Base-by-base conservation (phyloP, 2,113 vertebrate species). In the Mixornis gularis region DNA sequence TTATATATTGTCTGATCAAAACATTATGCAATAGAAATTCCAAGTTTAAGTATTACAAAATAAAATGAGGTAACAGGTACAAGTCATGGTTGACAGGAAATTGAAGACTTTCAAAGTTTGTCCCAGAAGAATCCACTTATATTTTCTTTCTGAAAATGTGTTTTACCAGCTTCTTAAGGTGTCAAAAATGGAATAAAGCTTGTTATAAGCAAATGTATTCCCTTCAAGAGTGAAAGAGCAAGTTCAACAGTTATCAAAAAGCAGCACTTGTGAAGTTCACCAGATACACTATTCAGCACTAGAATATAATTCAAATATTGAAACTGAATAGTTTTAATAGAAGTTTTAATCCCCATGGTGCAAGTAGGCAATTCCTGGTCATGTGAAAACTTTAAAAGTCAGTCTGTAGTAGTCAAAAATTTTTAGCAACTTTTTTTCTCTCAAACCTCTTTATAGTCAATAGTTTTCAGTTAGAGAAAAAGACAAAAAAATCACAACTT, bases 1-100 rank as follows among this genome's bases (percentile, higher is more conserved):
- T 64, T 34, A 46, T n/a, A 71, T 86, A 85, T 66, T 73, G 25
- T 95, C 70, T 87, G 72, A 85, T 94, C n/a, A 58, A 96, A 97
- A 95, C 41, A 85, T 38, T 53, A 81, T 20, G 80, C 30, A 90
- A 56, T 27, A 84, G 34, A 92, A 94, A 92, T 60, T 72, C 88
- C 49, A 76, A 93, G 41, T 64, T 89, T 65, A 83, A 0, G 9
- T 51, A 64, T 90, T 80, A 93, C 69, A 95, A 68, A 55, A 81
- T 85, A 93, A 86, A 81, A 74, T 56, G 56, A 94, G 8, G 27
- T 59, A 95, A 90, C 58, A 76, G 34, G 41, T 76, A 91, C 48
- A 64, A 88, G 60, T 84, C 48, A 92, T 1, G 3, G 66, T 68
- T 64, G 38, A 62, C 79, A 93, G 66, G 77, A 92, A 92, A 82